Percentiles rank a stretch among this genome's conserved stretches.
Conservation (phyloP, 2,797 vertebrate genomes). For the Eulemur albifrons region DNA sequence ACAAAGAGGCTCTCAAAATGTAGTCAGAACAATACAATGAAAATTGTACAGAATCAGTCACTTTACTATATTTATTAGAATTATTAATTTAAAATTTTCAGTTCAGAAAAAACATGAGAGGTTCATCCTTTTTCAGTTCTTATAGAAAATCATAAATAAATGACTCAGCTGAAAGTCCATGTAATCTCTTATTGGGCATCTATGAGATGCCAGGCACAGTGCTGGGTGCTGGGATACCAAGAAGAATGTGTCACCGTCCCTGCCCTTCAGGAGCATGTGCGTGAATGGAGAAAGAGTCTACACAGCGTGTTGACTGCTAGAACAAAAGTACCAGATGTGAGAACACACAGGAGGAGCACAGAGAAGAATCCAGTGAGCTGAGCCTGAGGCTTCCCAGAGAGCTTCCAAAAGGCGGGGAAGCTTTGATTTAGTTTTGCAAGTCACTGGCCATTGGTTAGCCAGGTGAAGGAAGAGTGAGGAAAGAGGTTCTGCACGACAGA, state of each 20-base stretch:
- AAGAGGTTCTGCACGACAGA: background rate
- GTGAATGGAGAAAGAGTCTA: background rate
- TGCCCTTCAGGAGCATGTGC: background rate
- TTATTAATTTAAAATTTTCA: background rate
- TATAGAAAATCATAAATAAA: slow-evolving; percentile 6
- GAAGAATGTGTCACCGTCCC: background rate
- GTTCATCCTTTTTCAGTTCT: background rate
- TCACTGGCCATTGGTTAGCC: background rate
- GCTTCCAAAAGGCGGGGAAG: background rate
- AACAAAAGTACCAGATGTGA: background rate
- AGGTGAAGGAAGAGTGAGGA: background rate
- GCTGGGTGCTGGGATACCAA: background rate
- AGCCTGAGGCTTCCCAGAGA: background rate
- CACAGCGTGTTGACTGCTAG: rapidly evolving
- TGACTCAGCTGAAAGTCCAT: background rate
- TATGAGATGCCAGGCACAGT: background rate
- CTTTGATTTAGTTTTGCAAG: background rate
- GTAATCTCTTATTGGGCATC: background rate
- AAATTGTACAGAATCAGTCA: background rate
- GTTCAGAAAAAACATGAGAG: background rate
- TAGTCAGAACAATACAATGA: background rate
- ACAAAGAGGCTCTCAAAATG: background rate
- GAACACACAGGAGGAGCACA: background rate
- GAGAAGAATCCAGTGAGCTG: background rate
- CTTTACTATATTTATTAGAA: background rate